phyloP scores from a whole-genome alignment of 2,888 invertebrate species.

The Athripsodes cinereus region DNA sequence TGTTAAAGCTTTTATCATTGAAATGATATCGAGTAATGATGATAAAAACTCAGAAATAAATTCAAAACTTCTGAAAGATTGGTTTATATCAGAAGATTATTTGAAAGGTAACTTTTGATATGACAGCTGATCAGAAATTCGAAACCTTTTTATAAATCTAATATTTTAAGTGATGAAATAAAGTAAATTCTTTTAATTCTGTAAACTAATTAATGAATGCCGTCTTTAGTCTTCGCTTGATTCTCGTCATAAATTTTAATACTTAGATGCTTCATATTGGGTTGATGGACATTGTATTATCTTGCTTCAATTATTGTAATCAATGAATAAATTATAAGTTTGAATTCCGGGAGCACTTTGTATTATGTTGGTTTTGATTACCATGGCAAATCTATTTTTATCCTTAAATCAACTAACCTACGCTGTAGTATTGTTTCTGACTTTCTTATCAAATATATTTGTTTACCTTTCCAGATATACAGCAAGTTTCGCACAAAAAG shows the following conservation, averaged over 20 bases:
- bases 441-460: not conserved
- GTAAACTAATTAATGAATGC: too few species aligned
- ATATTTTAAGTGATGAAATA: too few species aligned
- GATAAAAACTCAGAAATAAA: conserved; percentile 2
- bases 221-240: too few species aligned
- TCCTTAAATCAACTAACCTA: not conserved
- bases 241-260: too few species aligned
- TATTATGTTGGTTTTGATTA: too few species aligned
- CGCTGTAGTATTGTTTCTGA: not conserved
- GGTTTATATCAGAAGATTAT: conserved; percentile 18
- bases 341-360: too few species aligned
- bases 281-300: too few species aligned
- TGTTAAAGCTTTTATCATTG: conserved; percentile 4
- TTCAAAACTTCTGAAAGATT: conserved; percentile 10
- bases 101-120: conserved; percentile 7
- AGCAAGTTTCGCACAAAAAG: conserved; percentile 11
- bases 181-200: too few species aligned
- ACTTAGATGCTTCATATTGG: too few species aligned
- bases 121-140: not conserved
- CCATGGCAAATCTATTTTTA: too few species aligned
- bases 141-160: not conserved
- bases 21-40: conserved; percentile 2
- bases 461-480: conserved; percentile 16
- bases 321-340: too few species aligned
- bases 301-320: too few species aligned